Conservation (phyloP, 2,797 vertebrate species). For the Limnodromus scolopaceus region DNA sequence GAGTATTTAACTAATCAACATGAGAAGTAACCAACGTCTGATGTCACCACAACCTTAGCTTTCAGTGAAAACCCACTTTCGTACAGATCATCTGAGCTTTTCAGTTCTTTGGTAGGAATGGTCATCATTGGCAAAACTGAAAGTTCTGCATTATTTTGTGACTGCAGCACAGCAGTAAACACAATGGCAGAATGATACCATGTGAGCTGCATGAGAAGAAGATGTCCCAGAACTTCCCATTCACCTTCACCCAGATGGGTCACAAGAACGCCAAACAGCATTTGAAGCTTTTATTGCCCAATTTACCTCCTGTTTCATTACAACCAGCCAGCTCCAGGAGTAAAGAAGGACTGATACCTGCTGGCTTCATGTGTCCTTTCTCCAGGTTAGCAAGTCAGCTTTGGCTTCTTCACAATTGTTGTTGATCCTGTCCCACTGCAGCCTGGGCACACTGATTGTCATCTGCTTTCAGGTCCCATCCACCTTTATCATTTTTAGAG, state of each 20-base stretch:
- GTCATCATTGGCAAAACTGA: background rate
- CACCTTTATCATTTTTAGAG: too few relatives aligned
- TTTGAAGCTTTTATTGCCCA: background rate
- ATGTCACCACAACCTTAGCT: background rate
- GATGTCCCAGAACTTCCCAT: background rate
- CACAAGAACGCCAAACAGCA: background rate
- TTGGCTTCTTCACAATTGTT: background rate
- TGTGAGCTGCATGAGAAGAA: background rate
- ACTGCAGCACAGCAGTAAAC: background rate
- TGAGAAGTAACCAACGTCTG: accelerated
- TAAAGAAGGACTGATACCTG: background rate
- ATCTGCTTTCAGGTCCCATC: background rate
- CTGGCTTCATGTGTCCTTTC: background rate
- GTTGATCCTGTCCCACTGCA: background rate
- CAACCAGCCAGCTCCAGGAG: background rate
- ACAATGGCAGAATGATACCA: background rate
- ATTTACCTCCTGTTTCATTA: background rate
- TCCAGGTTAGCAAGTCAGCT: background rate
- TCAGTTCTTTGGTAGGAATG: background rate
- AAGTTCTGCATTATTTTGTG: background rate
- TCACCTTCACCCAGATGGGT: background rate
- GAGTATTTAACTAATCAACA: background rate
- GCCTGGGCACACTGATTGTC: accelerated
- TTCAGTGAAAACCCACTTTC: background rate
- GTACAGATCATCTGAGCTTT: background rate